A percentile compares a stretch with the other conserved stretches of the same genome.
phyloP scores from a whole-genome alignment of 2,113 vertebrate species.

The Microcebus griseorufus region DNA sequence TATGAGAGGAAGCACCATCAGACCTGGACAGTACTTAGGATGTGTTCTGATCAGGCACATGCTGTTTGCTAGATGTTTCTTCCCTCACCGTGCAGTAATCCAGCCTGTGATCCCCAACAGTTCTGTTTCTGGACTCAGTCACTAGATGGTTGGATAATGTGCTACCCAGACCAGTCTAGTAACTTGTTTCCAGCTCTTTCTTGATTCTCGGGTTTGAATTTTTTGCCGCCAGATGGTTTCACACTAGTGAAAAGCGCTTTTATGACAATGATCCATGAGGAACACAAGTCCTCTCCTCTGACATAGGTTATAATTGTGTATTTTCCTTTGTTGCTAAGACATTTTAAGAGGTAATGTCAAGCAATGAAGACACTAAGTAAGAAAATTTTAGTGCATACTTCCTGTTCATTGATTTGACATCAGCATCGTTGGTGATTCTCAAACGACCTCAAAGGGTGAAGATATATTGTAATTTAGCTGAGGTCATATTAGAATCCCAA shows the following conservation, averaged over 20 bases:
- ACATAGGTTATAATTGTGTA: background rate
- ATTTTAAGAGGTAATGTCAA: background rate
- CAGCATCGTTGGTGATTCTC: background rate
- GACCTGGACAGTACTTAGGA: background rate
- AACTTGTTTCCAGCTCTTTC: background rate
- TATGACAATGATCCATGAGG: background rate
- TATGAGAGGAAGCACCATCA: background rate
- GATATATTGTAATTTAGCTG: background rate
- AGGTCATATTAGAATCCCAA: background rate
- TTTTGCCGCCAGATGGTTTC: background rate
- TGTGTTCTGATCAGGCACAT: background rate
- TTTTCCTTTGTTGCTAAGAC: background rate
- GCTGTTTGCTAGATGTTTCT: background rate
- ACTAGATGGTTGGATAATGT: background rate
- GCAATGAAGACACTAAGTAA: background rate
- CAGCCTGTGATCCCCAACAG: background rate
- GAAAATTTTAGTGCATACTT: background rate
- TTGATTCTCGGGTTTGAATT: background rate
- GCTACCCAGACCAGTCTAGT: background rate
- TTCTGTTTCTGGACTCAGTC: background rate
- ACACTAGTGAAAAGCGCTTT: background rate
- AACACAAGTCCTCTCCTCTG: background rate
- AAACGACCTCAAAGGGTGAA: background rate
- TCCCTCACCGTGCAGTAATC: background rate
- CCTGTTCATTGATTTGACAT: background rate